These are phyloP conservation scores for Drepanosiphum platanoidis DNA, from an alignment of 2,888 invertebrate species.

Conservation along the genomic window DNA sequence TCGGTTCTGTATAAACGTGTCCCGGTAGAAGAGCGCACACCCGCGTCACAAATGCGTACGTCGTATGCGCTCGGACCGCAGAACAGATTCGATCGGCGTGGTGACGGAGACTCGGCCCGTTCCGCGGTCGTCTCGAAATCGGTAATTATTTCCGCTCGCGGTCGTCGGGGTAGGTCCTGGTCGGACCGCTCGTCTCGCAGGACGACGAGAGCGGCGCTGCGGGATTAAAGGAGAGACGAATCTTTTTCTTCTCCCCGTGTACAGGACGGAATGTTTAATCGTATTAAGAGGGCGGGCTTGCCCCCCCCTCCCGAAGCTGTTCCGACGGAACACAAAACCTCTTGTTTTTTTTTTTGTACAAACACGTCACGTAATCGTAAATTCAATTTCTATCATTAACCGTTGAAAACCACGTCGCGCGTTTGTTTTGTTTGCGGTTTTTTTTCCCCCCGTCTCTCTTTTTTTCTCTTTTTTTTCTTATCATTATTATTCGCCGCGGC, in stretches of 20 bases:
- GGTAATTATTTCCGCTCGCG: not conserved
- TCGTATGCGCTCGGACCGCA: too few relatives aligned
- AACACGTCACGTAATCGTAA: constrained; percentile 47
- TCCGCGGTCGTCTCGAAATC: too few relatives aligned
- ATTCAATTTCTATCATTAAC: constrained; percentile 48
- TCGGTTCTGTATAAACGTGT: too few relatives aligned
- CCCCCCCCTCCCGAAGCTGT: too few relatives aligned
- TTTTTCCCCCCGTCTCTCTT: not conserved
- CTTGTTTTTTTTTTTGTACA: constrained; percentile 10
- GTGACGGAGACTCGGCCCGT: too few relatives aligned
- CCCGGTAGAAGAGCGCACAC: too few relatives aligned
- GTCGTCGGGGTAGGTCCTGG: not conserved
- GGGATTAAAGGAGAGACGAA: not conserved
- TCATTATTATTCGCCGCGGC: not conserved
- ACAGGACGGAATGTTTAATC: constrained; percentile 29
- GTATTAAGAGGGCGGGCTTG: constrained; percentile 16
- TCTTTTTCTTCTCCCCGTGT: not conserved
- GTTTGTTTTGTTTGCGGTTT: too few relatives aligned
- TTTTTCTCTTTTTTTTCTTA: not conserved
- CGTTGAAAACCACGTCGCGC: constrained; percentile 11
- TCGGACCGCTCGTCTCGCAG: not conserved
- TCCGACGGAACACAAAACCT: not conserved
- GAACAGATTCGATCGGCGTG: too few relatives aligned
- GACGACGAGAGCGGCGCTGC: not conserved
- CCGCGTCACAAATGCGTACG: too few relatives aligned